Evolutionary conservation across 2,888 invertebrate genomes (phyloP), one percentile per base, ranked within the genome.

Genomic region (Eucera pruinosa): DNA sequence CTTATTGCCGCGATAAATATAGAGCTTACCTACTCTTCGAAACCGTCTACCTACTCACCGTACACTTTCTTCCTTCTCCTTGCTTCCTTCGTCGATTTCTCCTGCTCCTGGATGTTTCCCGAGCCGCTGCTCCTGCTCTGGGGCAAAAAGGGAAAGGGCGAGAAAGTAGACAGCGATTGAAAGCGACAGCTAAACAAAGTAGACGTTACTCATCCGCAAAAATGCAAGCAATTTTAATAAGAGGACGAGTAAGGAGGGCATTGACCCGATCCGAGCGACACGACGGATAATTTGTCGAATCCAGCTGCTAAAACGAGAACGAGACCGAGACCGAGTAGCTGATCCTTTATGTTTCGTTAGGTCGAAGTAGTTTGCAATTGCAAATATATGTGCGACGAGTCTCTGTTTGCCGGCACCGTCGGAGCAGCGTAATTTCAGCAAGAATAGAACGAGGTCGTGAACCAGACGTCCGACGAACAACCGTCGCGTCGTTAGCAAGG

Each of bases 1-100:
- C 86, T 89, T 88, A 89, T 88, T 87, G 89, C 87, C 83, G 73
- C 88, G 87, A 88, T 89, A 89, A 89, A 89, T 88, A 89, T 89
- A 88, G 87, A 88, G 86, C 89, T 88, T 86, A 87, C 89, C 88
- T 86, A 87, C 84, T 82, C 82, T 74, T 36, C 70, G 50, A 64
- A 65, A 71, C 15, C 74, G 58, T 71, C 60, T 61, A 76, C 62
- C 48, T 62, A 36, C 45, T 52, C 36, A 41, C 43, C 45, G 41
- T 41, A 25, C 25, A 39, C 65, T n/a, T 20, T 33, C 43, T 33
- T 25, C 45, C 9, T 30, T 13, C 30, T 30, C 7, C 23, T 54
- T 25, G 13, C n/a, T 27, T 27, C 18, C 9, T 23, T 30, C 11
- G 6, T n/a, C n/a, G 27, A 25, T 11, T 36, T 36, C 36, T 13